phyloP scores from a whole-genome alignment of 2,888 invertebrate species.

The Aporophyla nigra region DNA sequence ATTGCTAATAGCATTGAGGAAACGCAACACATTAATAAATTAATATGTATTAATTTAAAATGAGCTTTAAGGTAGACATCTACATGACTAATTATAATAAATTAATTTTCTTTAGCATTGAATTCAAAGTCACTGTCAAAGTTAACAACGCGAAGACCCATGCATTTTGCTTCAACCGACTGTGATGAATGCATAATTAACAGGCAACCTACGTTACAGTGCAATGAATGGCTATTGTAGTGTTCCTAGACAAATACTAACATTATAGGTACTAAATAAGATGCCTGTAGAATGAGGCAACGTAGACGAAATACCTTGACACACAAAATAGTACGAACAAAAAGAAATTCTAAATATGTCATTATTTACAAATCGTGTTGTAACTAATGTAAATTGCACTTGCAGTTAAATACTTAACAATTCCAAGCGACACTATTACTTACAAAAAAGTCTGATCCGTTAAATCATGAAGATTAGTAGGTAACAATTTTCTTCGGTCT shows the following conservation, averaged over 20 bases:
- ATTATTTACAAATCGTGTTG: slow-evolving; percentile 36
- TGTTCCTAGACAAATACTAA: slow-evolving; percentile 42
- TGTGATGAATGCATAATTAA: slow-evolving; percentile 56
- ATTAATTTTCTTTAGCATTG: slow-evolving; percentile 45
- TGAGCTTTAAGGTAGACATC: not conserved
- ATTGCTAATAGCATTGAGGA: too few species aligned
- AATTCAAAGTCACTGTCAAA: slow-evolving; percentile 62
- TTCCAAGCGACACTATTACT: not conserved
- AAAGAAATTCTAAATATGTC: slow-evolving; percentile 57
- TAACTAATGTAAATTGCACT: slow-evolving; percentile 35
- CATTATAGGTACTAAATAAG: slow-evolving; percentile 49
- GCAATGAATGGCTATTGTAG: slow-evolving; percentile 59
- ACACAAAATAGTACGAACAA: slow-evolving; percentile 47
- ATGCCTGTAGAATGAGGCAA: slow-evolving; percentile 52
- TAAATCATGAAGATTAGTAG: not conserved
- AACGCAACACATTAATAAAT: not conserved
- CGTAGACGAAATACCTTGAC: slow-evolving; percentile 60
- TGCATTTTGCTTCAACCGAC: slow-evolving; percentile 36
- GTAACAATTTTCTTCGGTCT: not conserved
- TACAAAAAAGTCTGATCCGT: not conserved
- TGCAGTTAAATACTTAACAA: slow-evolving; percentile 34
- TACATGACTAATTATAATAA: slow-evolving; percentile 8
- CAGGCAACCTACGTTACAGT: slow-evolving; percentile 37
- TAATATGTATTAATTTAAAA: slow-evolving; percentile 7
- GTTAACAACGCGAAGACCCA: slow-evolving; percentile 34